Percentiles rank a stretch among this genome's conserved stretches.
Conservation (phyloP, 30 jellyfish, hydroid and myxozoan species). For the Aurelia aurita region DNA sequence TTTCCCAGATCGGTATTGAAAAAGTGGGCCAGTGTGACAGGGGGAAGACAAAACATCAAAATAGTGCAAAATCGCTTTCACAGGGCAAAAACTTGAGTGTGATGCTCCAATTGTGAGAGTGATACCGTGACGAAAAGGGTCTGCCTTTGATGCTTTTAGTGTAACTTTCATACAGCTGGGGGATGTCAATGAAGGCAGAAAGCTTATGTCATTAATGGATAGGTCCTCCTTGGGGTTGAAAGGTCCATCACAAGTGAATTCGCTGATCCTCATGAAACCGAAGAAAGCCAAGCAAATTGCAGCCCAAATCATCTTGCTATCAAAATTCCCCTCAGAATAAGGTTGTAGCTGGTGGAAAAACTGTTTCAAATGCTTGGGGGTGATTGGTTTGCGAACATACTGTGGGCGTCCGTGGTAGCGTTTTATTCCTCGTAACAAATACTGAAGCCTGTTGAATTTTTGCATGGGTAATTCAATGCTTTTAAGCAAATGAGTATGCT, state of each 20-base stretch:
- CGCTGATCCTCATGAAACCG: conserved; percentile 5
- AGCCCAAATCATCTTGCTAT: conserved; percentile 11
- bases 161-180: background rate
- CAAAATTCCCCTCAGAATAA: background rate
- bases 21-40: background rate
- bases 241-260: conserved; percentile 11
- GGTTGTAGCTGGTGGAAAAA: background rate
- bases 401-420: background rate
- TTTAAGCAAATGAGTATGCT: background rate
- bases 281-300: conserved; percentile 3
- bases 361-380: background rate
- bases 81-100: background rate
- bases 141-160: conserved; percentile 4
- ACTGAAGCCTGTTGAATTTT: background rate
- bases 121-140: conserved; percentile 23
- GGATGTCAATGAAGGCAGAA: background rate
- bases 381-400: background rate
- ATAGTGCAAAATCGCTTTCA: background rate
- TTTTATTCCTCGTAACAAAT: background rate
- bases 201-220: background rate
- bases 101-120: background rate
- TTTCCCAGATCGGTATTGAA: background rate
- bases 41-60: no score
- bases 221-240: background rate
- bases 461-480: background rate